Evolutionary conservation across 37 sponge, comb jelly and placozoan genomes (phyloP).

Genomic region (Eunapius fragilis): DNA sequence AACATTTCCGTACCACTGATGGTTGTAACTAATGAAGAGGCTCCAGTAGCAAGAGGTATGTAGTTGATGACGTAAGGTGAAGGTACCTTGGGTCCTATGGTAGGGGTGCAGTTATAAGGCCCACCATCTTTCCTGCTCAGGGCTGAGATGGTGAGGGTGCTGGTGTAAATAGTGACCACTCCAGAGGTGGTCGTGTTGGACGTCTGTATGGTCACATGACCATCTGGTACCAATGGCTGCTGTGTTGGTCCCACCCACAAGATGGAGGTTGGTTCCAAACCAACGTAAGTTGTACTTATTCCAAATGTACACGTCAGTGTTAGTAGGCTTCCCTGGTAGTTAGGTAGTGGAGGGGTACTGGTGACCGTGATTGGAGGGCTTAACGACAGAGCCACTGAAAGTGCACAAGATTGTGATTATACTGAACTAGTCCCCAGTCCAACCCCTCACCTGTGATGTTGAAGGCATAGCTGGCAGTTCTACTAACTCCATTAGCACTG

Average conservation of each 20-base stretch:
- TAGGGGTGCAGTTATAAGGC: not conserved
- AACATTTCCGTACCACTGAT: not conserved
- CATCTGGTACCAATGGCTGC: not conserved
- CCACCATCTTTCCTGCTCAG: not conserved
- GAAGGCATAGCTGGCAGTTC: not conserved
- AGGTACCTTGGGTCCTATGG: not conserved
- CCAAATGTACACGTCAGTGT: not conserved
- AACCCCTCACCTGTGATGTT: not conserved
- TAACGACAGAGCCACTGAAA: not conserved
- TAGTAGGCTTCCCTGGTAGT: not conserved
- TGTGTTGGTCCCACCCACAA: not conserved
- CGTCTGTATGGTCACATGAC: not conserved
- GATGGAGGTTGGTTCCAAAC: not conserved
- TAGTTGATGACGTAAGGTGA: not conserved
- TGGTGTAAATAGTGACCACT: not conserved
- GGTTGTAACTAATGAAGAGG: not conserved
- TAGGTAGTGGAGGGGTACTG: not conserved
- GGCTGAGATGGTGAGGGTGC: not conserved
- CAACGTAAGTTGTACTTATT: not conserved
- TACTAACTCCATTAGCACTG: not conserved
- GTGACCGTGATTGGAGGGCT: not conserved
- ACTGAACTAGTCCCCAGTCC: not conserved
- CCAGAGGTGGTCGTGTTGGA: not conserved
- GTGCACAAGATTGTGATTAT: not conserved
- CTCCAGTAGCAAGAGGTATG: not conserved